phyloP scores from a whole-genome alignment of 2,888 invertebrate species.

The Synanthedon tipuliformis region DNA sequence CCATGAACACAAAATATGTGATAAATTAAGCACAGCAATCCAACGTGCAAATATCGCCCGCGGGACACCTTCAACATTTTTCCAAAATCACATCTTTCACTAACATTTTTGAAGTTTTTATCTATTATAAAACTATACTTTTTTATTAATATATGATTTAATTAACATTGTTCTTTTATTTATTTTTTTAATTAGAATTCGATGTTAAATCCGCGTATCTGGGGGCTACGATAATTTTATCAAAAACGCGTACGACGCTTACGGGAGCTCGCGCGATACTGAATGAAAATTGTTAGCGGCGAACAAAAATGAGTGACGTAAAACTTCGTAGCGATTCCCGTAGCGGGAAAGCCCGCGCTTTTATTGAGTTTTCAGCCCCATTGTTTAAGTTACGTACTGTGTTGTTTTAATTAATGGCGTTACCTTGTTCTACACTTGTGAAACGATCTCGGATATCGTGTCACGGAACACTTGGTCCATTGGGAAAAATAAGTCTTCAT shows the following conservation, averaged over 20 bases:
- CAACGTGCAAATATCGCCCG: constrained; percentile 41
- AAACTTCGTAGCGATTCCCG: constrained; percentile 15
- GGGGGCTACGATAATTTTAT: constrained; percentile 22
- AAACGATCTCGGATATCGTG: not conserved
- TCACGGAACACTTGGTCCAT: not conserved
- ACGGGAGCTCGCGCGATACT: constrained; percentile 40
- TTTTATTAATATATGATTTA: too few relatives aligned
- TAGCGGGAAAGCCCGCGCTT: constrained; percentile 33
- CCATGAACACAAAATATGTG: constrained; percentile 37
- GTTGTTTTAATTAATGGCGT: constrained; percentile 2
- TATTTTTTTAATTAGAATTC: constrained; percentile 24
- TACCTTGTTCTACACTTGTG: not conserved
- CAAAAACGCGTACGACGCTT: not conserved
- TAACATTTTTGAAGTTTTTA: constrained; percentile 8
- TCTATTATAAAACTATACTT: too few relatives aligned
- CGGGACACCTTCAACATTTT: constrained; percentile 56
- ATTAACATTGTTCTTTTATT: constrained; percentile 12
- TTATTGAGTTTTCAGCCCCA: constrained; percentile 27
- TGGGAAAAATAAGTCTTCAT: not conserved
- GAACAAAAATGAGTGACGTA: not conserved
- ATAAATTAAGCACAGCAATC: constrained; percentile 43
- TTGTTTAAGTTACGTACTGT: not conserved
- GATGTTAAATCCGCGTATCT: constrained; percentile 43
- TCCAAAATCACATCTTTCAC: constrained; percentile 48
- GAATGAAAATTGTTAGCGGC: constrained; percentile 12